Base-by-base conservation (phyloP, 2,888 invertebrate genomes). In the Eucera pruinosa region DNA sequence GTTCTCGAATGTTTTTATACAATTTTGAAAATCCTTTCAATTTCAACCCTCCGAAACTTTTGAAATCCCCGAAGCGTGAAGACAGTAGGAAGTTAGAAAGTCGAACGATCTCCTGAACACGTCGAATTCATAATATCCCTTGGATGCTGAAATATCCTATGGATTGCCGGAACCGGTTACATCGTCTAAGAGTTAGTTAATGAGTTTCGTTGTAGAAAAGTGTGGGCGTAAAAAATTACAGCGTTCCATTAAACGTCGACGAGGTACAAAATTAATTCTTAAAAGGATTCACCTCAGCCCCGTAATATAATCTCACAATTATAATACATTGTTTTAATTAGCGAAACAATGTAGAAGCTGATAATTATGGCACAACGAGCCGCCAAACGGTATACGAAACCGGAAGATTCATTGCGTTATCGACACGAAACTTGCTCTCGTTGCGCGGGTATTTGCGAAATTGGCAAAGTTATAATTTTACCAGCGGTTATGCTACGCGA, bases 401-500 rank as follows among this genome's bases (percentile, higher is more conserved):
- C n/a, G 33, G 33, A 47, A 25, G 57, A 66, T 66, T 57, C 55
- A 66, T 27, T 33, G 45, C 55, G 18, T 55, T 55, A 55, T 66
- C 45, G 36, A 36, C 15, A 36, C 33, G 36, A 7, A 25, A 25
- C 57, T 23, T 20, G 43, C n/a, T 18, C 11, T 5, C 7, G 45
- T 61, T 47, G 9, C 33, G 2, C 9, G 7, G 55, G 23, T 57
- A 47, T 47, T 45, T 66, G 36, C 11, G 33, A 47, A 47, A 45
- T 36, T 55, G 30, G 33, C 33, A 13, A 65, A 55, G 25, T 66
- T 57, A 57, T 57, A 57, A 57, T 66, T 66, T 66, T 15, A 36
- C 33, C 15, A 5, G 47, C 18, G 20, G 18, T 23, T 13, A 11
- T n/a, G 55, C 13, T 43, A 3, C n/a, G 1, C 20, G 11, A 7